Base-by-base conservation (phyloP, 2,113 vertebrate species). In the Mirounga angustirostris region DNA sequence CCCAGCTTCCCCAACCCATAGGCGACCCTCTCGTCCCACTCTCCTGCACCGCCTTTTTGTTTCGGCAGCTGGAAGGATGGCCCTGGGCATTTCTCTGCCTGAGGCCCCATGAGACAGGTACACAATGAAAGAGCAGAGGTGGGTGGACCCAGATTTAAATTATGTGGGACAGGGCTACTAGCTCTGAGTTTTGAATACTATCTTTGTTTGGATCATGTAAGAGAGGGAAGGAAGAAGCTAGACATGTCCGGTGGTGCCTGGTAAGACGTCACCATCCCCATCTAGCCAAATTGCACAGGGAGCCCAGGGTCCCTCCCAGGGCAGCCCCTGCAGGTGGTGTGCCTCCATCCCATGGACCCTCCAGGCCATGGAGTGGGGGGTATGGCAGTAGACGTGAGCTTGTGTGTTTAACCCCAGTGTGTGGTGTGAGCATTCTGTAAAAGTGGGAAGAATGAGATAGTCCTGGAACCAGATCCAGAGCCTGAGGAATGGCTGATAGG, bases 1-100 rank as follows among this genome's bases (percentile, higher is more conserved):
- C 15, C 21, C 36, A 21, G 52, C 52, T 16, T 7, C 58, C 14
- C 9, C 7, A 12, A 2, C 30, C 56, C 1, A 1, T 0, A 0
- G 33, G 67, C 4, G 61, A 65, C 61, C 22, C 33, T 63, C 78
- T 43, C 43, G 0, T 8, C 43, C 40, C 4, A 7, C 7, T 21
- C 15, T n/a, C 11, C 3, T 8, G 79, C 65, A 10, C 52, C 3
- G 14, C 36, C 10, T 40, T 26, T 10, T 36, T 12, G 40, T 22
- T 10, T 30, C 16, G 46, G 61, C 28, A 12, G n/a, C 85, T 33
- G 69, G 50, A 15, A 21, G 50, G 36, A 6, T 6, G n/a, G 5
- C 46, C 0, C 14, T 1, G 26, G 52, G 9, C 12, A 0, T 4
- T 14, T 21, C 33, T 40, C 50, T 22, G 30, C 59, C 33, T 0